phyloP scores from a whole-genome alignment of 2,888 invertebrate species.

The Dichetophora obliterata region DNA sequence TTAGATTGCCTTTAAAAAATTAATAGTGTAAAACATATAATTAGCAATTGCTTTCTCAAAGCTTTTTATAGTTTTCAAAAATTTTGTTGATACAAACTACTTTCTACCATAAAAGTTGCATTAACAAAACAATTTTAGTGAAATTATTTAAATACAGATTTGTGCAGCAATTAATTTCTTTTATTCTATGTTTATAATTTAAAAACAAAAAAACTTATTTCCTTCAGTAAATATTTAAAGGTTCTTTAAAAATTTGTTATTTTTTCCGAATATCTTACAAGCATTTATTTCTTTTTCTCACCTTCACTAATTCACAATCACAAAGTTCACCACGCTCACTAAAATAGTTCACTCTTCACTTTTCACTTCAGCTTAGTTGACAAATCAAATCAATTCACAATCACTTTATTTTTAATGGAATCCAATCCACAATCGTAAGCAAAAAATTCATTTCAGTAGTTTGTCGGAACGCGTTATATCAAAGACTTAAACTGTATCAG shows the following conservation, averaged over 20 bases:
- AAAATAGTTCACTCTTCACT: slow-evolving; percentile 6
- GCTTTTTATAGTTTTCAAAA: too few species aligned
- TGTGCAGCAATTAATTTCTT: too few species aligned
- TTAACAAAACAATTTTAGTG: too few species aligned
- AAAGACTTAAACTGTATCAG: too few species aligned
- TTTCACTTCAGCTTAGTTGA: background rate
- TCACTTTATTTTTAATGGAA: background rate
- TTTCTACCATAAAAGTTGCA: too few species aligned
- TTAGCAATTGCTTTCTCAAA: too few species aligned
- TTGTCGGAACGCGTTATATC: background rate
- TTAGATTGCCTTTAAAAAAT: too few species aligned
- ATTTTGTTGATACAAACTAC: too few species aligned
- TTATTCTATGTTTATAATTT: background rate
- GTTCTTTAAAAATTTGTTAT: background rate
- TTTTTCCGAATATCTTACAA: background rate
- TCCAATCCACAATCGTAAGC: background rate
- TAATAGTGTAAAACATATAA: too few species aligned
- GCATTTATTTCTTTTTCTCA: slow-evolving; percentile 21
- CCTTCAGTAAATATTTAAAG: background rate
- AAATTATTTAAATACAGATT: too few species aligned
- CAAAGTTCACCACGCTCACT: slow-evolving; percentile 15
- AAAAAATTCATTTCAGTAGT: background rate
- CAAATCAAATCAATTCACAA: slow-evolving; percentile 7
- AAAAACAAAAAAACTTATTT: background rate
- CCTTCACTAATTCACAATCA: slow-evolving; percentile 36